Base-by-base conservation (phyloP, 1,140 invertebrate species). In the Phymorhynchus buccinoides region DNA sequence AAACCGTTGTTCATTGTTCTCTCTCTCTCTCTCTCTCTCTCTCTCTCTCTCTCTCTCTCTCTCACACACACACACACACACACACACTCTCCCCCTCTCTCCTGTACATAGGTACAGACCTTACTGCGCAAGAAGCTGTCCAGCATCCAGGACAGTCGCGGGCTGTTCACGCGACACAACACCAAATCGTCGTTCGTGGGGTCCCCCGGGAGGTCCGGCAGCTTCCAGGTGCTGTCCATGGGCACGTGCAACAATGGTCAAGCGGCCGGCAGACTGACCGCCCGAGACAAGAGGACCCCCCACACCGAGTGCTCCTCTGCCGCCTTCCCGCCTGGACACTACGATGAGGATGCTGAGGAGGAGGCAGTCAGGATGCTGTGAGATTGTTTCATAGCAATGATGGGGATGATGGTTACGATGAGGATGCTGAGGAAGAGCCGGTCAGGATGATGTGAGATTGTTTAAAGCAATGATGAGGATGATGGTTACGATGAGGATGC, bases 151-250 rank as follows among this genome's bases (percentile, higher is more conserved):
- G 91, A 92, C 48, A 89, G 87, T 37, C 81, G 90, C 0, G 83
- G 87, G 0, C 73, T 91, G 18, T 88, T 87, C 35, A 89, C 90
- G 12, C 86, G 79, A 16, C 39, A 78, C 22, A 62, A 73, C 71
- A 92, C 90, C 39, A 89, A 88, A 32, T 89, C 90, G 2, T 91
- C 90, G 0, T 88, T 88, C 66, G 86, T 90, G 30, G 88, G 88
- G 1, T 89, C 84, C 22, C 86, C 86, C 9, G 68, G 52, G 9
- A 84, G 88, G 3, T 87, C 87, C 42, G 87, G 84, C 62, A 27
- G 22, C 6, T 84, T 71, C 62, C 83, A 86, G 81, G 81, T 52
- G 18, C 39, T 85, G 41, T 48, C 86, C 30, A 68, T 81, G 56
- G 80, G 80, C 14, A 62, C 83, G 7, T 81, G 79, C 41, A 83